Conservation (phyloP, 1,140 invertebrate species). For the Ceratina japonica region DNA sequence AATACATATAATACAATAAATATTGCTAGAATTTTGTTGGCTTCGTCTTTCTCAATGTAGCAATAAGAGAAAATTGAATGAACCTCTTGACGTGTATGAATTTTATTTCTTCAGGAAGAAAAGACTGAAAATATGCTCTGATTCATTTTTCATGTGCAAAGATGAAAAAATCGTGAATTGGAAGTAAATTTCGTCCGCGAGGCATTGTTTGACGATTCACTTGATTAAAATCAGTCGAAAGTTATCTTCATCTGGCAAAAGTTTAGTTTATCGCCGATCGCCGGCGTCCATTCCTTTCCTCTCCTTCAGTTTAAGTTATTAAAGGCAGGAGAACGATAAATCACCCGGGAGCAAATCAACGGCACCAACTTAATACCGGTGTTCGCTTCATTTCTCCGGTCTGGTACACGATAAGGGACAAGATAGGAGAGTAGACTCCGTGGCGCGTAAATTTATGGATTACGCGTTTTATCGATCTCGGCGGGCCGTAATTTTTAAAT, state of each 20-base stretch:
- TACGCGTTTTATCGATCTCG: conserved; percentile 41
- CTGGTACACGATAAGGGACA: conserved; percentile 40
- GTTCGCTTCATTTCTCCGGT: conserved; percentile 23
- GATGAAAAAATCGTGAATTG: too few relatives aligned
- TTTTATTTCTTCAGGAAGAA: conserved; percentile 5
- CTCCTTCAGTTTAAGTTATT: background rate
- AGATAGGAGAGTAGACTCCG: conserved; percentile 40
- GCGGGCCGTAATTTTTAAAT: conserved; percentile 34
- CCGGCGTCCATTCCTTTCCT: background rate
- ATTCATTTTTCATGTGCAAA: too few relatives aligned
- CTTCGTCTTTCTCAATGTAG: too few relatives aligned
- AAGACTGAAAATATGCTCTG: background rate
- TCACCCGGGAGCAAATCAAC: conserved; percentile 9
- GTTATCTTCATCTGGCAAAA: background rate
- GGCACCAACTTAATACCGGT: conserved; percentile 12
- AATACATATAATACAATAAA: too few relatives aligned
- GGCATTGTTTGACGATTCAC: too few relatives aligned
- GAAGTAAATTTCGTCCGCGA: too few relatives aligned
- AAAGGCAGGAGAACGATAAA: conserved; percentile 4
- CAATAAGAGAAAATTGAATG: background rate
- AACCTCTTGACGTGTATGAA: conserved; percentile 34
- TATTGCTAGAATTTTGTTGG: too few relatives aligned
- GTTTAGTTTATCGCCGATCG: background rate
- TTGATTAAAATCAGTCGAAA: too few relatives aligned
- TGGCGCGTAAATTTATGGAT: conserved; percentile 37